phyloP scores from a whole-genome alignment of 2,797 vertebrate genomes.

The Florisuga fusca region DNA sequence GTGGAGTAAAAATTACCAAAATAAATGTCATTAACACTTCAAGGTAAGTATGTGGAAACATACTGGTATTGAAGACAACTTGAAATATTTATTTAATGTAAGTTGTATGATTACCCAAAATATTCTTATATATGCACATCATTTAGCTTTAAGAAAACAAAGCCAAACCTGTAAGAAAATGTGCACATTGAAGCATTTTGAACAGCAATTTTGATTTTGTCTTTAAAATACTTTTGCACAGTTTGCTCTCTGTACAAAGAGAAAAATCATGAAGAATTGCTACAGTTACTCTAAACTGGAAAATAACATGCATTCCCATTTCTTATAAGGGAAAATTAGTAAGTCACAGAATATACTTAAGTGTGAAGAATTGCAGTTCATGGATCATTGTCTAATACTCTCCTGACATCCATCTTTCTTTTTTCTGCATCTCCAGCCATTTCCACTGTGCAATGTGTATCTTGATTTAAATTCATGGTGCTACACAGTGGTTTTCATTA shows the following conservation, averaged over 20 bases:
- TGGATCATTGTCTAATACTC: conserved; percentile 57
- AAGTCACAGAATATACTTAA: conserved; percentile 43
- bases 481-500: background rate
- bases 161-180: conserved; percentile 38
- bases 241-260: conserved; percentile 2
- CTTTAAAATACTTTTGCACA: conserved; percentile 17
- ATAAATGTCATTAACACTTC: conserved; percentile 57
- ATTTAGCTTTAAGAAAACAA: conserved; percentile 42
- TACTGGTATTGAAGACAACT: conserved; percentile 23
- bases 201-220: background rate
- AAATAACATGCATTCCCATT: conserved; percentile 53
- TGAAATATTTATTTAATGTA: conserved; percentile 59
- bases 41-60: conserved; percentile 46
- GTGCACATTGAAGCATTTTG: conserved; percentile 44
- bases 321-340: conserved; percentile 50
- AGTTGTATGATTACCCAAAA: conserved; percentile 32
- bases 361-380: conserved; percentile 61
- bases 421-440: background rate
- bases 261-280: conserved; percentile 39
- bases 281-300: conserved; percentile 25
- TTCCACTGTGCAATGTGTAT: background rate
- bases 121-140: conserved; percentile 30
- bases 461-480: background rate
- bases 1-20: conserved; percentile 49
- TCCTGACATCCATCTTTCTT: conserved; percentile 43